A percentile compares a stretch with the other conserved stretches of the same genome.
phyloP scores from a whole-genome alignment of 2,797 vertebrate species.

The Malurus leucopterus region DNA sequence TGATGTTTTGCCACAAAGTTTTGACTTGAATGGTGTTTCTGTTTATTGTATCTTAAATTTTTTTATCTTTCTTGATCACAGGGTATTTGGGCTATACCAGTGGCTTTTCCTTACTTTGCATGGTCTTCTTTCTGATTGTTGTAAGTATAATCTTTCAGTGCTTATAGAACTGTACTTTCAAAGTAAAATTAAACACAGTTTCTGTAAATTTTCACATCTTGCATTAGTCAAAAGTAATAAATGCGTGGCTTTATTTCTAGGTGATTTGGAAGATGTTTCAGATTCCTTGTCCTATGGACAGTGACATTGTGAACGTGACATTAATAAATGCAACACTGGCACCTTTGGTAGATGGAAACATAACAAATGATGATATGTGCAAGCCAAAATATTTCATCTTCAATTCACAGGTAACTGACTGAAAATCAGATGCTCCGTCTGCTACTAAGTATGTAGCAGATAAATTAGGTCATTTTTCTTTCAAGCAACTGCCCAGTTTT shows the following conservation, averaged over 20 bases:
- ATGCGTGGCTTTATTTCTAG: slow-evolving; percentile 63
- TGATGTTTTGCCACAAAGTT: background rate
- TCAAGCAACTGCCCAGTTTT: background rate
- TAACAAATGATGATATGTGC: slow-evolving; percentile 74
- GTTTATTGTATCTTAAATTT: background rate
- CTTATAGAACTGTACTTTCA: background rate
- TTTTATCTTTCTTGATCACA: slow-evolving; percentile 42
- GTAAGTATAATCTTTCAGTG: slow-evolving; percentile 76
- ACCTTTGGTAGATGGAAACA: slow-evolving; percentile 52
- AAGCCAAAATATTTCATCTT: slow-evolving; percentile 89
- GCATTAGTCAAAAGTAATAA: background rate
- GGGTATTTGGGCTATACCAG: slow-evolving; percentile 98
- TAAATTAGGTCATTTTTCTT: background rate
- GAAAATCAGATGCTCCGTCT: background rate
- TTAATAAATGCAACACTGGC: slow-evolving; percentile 66
- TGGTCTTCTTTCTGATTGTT: slow-evolving; percentile 97
- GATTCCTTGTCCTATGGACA: slow-evolving; percentile 82
- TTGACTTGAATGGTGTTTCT: background rate
- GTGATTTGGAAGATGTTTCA: slow-evolving; percentile 97
- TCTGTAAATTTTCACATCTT: background rate
- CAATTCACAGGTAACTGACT: slow-evolving; percentile 87
- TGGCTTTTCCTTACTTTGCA: slow-evolving; percentile 92
- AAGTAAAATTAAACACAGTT: background rate
- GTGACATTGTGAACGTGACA: slow-evolving; percentile 60
- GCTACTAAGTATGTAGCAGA: background rate